Conservation (phyloP, 2,888 invertebrate species). For the Oxytorus armatus region DNA sequence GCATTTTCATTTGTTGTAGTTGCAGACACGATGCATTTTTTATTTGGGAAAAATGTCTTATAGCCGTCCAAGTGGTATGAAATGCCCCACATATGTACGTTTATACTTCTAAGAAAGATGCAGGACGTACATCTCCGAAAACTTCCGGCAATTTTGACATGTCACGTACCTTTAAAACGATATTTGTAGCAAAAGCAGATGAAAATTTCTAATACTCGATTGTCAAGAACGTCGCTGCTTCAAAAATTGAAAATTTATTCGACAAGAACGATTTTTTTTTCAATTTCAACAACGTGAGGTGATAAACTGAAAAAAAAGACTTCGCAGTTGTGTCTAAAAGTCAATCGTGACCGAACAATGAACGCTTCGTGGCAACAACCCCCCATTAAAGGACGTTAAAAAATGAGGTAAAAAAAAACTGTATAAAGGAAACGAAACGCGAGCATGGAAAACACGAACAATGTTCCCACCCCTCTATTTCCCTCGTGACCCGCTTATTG, state of each 20-base stretch:
- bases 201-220: no score
- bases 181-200: constrained; percentile 35
- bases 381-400: constrained; percentile 5
- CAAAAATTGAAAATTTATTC: no score
- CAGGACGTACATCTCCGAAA: constrained; percentile 1
- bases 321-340: constrained; percentile 13
- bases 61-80: no score
- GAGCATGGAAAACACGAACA: constrained; percentile 37
- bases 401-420: constrained; percentile 2
- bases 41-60: no score
- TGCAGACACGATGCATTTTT: no score
- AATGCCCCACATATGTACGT: no score
- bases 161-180: constrained; percentile 30
- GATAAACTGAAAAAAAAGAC: constrained; percentile 8
- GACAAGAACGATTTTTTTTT: no score
- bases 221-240: no score
- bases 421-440: background rate
- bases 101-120: no score
- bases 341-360: constrained; percentile 39
- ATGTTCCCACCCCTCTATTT: constrained; percentile 10
- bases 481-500: constrained; percentile 38
- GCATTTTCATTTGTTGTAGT: no score
- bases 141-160: constrained; percentile 13
- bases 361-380: constrained; percentile 12
- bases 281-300: no score